Conservation (phyloP, 2,113 vertebrate genomes). For the Setophaga kirtlandii region DNA sequence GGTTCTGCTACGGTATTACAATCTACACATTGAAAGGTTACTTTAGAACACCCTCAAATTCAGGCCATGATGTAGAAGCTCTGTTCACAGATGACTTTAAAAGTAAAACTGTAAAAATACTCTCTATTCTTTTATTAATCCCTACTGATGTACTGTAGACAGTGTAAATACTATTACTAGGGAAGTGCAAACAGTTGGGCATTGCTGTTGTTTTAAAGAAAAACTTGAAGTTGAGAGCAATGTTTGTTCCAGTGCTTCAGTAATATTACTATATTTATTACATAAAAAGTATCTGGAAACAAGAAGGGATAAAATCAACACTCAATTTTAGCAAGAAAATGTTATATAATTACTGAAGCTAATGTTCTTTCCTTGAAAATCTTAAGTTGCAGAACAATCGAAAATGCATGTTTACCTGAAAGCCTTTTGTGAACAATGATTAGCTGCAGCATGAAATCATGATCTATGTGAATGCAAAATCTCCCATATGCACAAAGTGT, state of each 20-base stretch:
- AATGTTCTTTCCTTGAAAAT: not conserved
- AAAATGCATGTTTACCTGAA: not conserved
- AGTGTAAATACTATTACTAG: not conserved
- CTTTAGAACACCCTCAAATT: not conserved
- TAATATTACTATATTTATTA: not conserved
- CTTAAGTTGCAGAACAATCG: not conserved
- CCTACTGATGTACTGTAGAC: not conserved
- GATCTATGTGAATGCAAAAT: not conserved
- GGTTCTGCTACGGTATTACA: not conserved
- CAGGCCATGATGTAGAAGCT: not conserved
- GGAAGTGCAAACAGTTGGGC: rapidly evolving
- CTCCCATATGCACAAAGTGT: not conserved
- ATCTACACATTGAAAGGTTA: not conserved
- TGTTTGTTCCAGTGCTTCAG: not conserved
- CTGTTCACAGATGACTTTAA: not conserved
- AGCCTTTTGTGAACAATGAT: not conserved
- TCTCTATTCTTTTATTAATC: not conserved
- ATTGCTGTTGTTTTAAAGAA: not conserved
- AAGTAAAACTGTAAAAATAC: not conserved
- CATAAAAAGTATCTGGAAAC: not conserved
- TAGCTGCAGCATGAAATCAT: not conserved
- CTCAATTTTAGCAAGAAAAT: not conserved
- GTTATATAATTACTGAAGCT: not conserved
- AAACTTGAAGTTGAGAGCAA: not conserved
- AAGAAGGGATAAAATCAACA: not conserved